A percentile compares a stretch with the other conserved stretches of the same genome.
Conservation (phyloP, 1,140 invertebrate species). For the Diabrotica undecimpunctata region DNA sequence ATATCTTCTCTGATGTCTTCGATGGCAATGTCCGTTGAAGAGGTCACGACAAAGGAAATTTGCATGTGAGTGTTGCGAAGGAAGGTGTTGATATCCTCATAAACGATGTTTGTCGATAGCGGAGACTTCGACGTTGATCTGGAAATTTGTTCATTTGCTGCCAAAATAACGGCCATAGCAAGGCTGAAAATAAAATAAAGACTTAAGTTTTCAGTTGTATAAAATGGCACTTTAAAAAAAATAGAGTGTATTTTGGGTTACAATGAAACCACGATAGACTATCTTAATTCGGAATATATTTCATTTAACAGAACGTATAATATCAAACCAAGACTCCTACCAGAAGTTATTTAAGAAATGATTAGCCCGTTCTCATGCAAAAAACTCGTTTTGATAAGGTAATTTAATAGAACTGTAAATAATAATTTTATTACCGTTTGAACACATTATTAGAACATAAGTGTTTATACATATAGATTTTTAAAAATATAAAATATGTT, state of each 20-base stretch:
- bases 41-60: constrained; percentile 57
- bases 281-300: neutral
- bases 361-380: too few species aligned
- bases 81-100: constrained; percentile 59
- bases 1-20: constrained; percentile 59
- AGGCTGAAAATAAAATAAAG: constrained; percentile 38
- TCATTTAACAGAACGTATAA: neutral
- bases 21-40: constrained; percentile 57
- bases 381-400: too few species aligned
- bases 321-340: too few species aligned
- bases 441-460: too few species aligned
- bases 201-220: neutral
- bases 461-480: too few species aligned
- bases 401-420: too few species aligned
- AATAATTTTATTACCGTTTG: too few species aligned
- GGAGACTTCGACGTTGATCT: constrained; percentile 53
- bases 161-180: constrained; percentile 54
- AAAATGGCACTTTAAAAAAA: neutral
- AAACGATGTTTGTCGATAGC: constrained; percentile 51
- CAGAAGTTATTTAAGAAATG: too few species aligned
- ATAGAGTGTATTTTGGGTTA: neutral
- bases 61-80: constrained; percentile 56
- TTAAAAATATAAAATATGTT: too few species aligned
- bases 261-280: neutral
- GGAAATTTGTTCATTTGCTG: constrained; percentile 57